Evolutionary conservation across 2,888 invertebrate genomes (phyloP).

Genomic region (Synanthedon andrenaeformis): DNA sequence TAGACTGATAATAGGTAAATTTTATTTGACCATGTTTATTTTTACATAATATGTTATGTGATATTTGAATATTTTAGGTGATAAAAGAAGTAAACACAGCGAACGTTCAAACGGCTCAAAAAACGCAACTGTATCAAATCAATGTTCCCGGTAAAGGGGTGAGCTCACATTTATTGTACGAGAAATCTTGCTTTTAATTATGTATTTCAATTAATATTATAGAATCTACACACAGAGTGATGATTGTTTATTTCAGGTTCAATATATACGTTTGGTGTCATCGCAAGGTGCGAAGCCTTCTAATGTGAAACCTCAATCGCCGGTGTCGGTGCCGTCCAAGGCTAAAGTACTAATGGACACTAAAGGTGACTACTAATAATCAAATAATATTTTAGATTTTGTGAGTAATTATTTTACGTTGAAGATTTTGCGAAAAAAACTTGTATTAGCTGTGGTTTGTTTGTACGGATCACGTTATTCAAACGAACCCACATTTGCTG

Average conservation of each 20-base stretch:
- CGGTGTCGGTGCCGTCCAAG: slow-evolving; percentile 23
- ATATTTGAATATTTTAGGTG: slow-evolving; percentile 18
- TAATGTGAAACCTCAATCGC: slow-evolving; percentile 8
- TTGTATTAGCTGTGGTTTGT: no score
- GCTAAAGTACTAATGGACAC: slow-evolving; percentile 47
- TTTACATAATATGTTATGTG: no score
- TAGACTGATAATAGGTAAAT: no score
- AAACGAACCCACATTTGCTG: no score
- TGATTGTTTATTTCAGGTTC: slow-evolving; percentile 67
- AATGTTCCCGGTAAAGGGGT: slow-evolving; percentile 80
- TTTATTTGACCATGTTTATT: no score
- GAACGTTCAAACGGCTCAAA: slow-evolving; percentile 24
- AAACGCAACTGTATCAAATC: slow-evolving; percentile 76
- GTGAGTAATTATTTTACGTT: no score
- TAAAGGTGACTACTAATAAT: slow-evolving; percentile 28
- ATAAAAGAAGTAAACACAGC: slow-evolving; percentile 29
- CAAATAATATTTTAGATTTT: no score
- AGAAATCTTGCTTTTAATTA: no score
- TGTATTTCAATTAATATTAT: no score
- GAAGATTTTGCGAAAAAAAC: no score
- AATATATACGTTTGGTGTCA: slow-evolving; percentile 79
- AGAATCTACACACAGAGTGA: no score
- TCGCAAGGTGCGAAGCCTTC: slow-evolving; percentile 30
- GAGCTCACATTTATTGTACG: slow-evolving; percentile 18
- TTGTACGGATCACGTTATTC: no score